phyloP scores from a whole-genome alignment of 2,888 invertebrate genomes.

The Heterodera filipjevi region DNA sequence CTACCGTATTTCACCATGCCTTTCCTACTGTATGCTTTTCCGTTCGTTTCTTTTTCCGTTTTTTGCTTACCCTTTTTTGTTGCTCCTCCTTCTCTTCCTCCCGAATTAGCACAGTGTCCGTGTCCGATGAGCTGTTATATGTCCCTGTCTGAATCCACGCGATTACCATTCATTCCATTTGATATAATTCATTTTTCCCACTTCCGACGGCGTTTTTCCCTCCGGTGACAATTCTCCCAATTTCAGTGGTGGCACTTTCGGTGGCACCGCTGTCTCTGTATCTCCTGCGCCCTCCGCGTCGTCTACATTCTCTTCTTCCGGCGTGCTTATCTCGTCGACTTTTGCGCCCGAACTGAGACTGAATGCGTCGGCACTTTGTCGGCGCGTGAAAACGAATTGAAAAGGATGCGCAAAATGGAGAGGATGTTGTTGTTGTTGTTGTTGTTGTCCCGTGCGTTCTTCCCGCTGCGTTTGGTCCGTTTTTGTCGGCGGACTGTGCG shows the following conservation, averaged over 20 bases:
- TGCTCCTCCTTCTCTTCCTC: constrained; percentile 13
- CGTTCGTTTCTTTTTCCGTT: background rate
- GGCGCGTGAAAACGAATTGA: constrained; percentile 15
- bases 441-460: background rate
- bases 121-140: constrained; percentile 7
- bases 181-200: background rate
- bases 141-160: background rate
- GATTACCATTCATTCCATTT: background rate
- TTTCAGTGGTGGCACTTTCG: background rate
- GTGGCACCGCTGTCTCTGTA: background rate
- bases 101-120: constrained; percentile 23
- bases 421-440: background rate
- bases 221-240: background rate
- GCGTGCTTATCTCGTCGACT: constrained; percentile 6
- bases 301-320: constrained; percentile 15
- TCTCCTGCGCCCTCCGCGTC: background rate
- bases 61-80: background rate
- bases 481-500: background rate
- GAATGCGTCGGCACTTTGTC: constrained; percentile 10
- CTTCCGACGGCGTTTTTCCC: background rate
- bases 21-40: background rate
- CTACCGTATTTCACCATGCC: no score
- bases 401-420: constrained; percentile 6
- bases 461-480: background rate
- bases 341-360: constrained; percentile 21